These are phyloP conservation scores for Dasyprocta punctata DNA, from an alignment of 2,113 vertebrate species.

Conservation along the genomic window DNA sequence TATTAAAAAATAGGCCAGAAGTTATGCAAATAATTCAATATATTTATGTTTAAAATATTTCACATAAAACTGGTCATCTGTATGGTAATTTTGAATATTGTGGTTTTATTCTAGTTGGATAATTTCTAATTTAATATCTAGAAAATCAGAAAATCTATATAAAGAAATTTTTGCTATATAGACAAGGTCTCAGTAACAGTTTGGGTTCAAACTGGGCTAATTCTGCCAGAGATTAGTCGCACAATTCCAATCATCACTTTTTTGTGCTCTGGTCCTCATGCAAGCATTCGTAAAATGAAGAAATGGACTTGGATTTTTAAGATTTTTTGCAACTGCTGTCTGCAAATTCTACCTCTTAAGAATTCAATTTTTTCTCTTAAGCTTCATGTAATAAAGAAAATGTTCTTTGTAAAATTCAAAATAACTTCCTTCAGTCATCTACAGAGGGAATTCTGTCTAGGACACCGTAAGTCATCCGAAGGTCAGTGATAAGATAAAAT, in stretches of 20 bases:
- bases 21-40: constrained; percentile 27
- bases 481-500: background rate
- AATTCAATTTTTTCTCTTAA: constrained; percentile 45
- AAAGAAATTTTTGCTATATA: background rate
- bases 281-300: constrained; percentile 12
- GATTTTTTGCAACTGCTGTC: background rate
- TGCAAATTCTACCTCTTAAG: constrained; percentile 27
- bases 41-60: constrained; percentile 3
- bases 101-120: constrained; percentile 26
- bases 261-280: background rate
- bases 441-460: background rate
- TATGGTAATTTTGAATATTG: background rate
- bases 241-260: background rate
- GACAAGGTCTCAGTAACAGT: background rate
- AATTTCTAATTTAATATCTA: constrained; percentile 39
- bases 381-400: background rate
- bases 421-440: background rate
- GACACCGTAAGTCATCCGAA: background rate
- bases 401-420: background rate
- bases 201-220: background rate
- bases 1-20: background rate
- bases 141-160: constrained; percentile 10
- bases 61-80: constrained; percentile 51
- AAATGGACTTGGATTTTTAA: background rate
- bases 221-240: background rate